Evolutionary conservation across 2,888 invertebrate genomes (phyloP), one percentile per base, ranked within the genome.

Genomic region (Imbricaverruca yamaguchii): DNA sequence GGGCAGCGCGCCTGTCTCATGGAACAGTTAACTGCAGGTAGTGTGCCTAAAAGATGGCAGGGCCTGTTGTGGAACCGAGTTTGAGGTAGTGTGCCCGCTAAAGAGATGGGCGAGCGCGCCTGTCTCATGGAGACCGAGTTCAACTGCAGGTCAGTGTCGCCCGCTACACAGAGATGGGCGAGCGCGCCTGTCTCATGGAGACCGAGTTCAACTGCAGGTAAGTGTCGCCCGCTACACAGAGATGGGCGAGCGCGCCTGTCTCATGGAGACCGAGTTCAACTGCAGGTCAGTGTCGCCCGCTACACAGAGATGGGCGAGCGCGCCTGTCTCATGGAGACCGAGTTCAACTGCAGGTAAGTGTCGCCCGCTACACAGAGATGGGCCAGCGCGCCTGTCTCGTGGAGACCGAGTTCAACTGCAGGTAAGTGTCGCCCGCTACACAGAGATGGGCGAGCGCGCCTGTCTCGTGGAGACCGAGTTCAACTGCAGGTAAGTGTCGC

Each of bases 81-180:
- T 90, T 90, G 90, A 59, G 59, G 59, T 59, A 59, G 59, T 7
- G 1, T 59, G 15, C 15, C 39, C 39, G 39, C 39, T 39, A 39
- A 1, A 39, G 39, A 39, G 39, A 39, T 39, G 39, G 39, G 39
- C 67, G 67, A n/a, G 74, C 87, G 88, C 80, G 85, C 88, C 67
- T 90, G 90, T 83, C 86, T 90, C n/a, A 86, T 87, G 82, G 89
- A 90, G 85, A 86, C 86, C 25, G 86, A 87, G 65, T 90, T 90
- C 85, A 87, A 87, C n/a, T 90, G 90, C 86, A 39, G 74, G 74
- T 74, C 12, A 39, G 74, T 83, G 85, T 90, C n/a, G 86, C 87
- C 82, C 39, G 39, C 39, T 89, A n/a, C n/a, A n/a, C n/a, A n/a
- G n/a, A n/a, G n/a, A n/a, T n/a, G n/a, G n/a, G 90, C 84, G 87